These are phyloP conservation scores for Axis porcinus DNA, from an alignment of 2,113 vertebrate species.

Conservation along the genomic window DNA sequence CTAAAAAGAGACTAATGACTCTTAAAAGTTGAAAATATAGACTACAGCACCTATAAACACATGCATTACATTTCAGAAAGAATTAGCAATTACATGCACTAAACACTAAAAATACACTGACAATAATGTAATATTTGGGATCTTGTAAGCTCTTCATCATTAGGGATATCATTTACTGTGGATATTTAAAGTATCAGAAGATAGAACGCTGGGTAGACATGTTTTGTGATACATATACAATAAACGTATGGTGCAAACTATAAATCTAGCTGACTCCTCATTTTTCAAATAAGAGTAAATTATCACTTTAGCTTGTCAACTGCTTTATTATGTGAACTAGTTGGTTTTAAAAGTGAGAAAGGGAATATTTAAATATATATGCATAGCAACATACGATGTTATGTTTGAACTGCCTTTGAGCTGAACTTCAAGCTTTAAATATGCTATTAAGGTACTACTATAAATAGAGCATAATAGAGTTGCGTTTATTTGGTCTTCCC, in stretches of 20 bases:
- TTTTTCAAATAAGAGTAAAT: constrained; percentile 21
- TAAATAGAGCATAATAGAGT: not conserved
- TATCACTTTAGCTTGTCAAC: not conserved
- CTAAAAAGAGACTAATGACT: not conserved
- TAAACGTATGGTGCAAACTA: not conserved
- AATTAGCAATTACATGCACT: not conserved
- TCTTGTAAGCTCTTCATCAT: not conserved
- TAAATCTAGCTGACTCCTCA: not conserved
- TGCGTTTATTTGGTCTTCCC: not conserved
- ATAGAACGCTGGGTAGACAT: not conserved
- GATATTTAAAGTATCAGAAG: not conserved
- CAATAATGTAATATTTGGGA: not conserved
- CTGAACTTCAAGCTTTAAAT: not conserved
- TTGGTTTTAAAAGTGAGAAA: constrained; percentile 3
- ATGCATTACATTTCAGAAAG: not conserved
- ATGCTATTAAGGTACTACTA: not conserved
- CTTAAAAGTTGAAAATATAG: not conserved
- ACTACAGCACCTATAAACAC: not conserved
- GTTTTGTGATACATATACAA: not conserved
- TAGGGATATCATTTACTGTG: not conserved
- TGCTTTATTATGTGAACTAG: not conserved
- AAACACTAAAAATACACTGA: not conserved
- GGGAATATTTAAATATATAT: not conserved
- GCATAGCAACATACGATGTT: not conserved
- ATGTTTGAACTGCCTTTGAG: not conserved